Conservation (phyloP, 2,888 invertebrate genomes). For the Furcula furcula region DNA sequence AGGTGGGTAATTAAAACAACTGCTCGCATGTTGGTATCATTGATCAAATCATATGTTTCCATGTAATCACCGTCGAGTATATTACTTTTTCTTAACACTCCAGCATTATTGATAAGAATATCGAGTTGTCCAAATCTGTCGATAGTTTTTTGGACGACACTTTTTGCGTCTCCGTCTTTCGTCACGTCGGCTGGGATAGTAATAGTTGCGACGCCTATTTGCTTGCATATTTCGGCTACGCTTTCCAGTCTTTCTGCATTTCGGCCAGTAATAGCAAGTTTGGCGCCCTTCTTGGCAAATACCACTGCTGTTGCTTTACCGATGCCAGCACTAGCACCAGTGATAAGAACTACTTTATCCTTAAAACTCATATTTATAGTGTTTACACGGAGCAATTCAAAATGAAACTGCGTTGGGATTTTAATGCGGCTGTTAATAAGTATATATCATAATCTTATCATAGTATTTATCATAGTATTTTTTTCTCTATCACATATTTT, state of each 20-base stretch:
- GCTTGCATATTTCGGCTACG: conserved; percentile 52
- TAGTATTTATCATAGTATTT: too few species aligned
- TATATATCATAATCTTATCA: too few species aligned
- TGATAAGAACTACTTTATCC: conserved; percentile 47
- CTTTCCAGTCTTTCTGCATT: conserved; percentile 83
- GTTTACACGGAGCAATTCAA: neutral
- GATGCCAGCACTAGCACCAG: conserved; percentile 85
- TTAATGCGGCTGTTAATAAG: too few species aligned
- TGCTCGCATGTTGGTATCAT: conserved; percentile 42
- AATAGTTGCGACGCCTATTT: conserved; percentile 23
- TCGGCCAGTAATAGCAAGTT: conserved; percentile 83
- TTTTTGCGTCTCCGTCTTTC: conserved; percentile 34
- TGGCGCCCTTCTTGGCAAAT: conserved; percentile 83
- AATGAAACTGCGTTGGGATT: neutral
- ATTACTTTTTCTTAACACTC: conserved; percentile 14
- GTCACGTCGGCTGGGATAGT: conserved; percentile 40
- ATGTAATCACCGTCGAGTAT: conserved; percentile 25
- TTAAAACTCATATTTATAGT: conserved; percentile 36
- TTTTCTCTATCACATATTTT: too few species aligned
- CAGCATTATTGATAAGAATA: conserved; percentile 47
- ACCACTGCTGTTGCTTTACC: conserved; percentile 84
- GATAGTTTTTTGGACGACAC: conserved; percentile 34
- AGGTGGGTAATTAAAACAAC: conserved; percentile 33
- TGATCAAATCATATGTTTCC: conserved; percentile 33
- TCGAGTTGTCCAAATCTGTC: conserved; percentile 38